These are phyloP conservation scores for Morone saxatilis DNA, from an alignment of 2,113 vertebrate genomes.

Conservation along the genomic window DNA sequence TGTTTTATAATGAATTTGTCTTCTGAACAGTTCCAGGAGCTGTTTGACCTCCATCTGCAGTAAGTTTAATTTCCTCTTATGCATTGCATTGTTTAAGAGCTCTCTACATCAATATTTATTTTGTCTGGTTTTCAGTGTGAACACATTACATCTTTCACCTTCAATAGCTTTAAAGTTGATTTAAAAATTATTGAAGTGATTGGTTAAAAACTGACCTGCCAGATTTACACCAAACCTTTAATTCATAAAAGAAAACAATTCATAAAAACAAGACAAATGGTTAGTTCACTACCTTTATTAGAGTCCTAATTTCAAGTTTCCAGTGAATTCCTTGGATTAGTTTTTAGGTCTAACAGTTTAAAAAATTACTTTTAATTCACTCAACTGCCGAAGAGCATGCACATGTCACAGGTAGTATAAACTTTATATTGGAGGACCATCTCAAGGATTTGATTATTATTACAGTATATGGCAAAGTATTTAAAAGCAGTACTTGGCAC, in stretches of 20 bases:
- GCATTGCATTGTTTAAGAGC: neutral
- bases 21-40: neutral
- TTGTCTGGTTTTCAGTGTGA: neutral
- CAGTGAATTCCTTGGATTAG: neutral
- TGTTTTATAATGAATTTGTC: no score
- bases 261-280: neutral
- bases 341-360: neutral
- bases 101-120: no score
- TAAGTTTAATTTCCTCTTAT: neutral
- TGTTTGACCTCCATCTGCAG: neutral
- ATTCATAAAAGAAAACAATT: neutral
- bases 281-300: constrained; percentile 63
- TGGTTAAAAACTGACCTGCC: neutral
- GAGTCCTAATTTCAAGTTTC: neutral
- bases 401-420: neutral
- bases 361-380: neutral
- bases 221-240: neutral
- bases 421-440: neutral
- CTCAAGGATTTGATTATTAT: neutral
- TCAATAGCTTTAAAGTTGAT: neutral
- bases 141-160: neutral
- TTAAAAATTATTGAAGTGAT: neutral
- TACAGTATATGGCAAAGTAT: neutral
- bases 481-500: constrained; percentile 10
- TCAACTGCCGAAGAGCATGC: neutral